phyloP scores from a whole-genome alignment of 2,113 vertebrate genomes.

The Microcebus griseorufus region DNA sequence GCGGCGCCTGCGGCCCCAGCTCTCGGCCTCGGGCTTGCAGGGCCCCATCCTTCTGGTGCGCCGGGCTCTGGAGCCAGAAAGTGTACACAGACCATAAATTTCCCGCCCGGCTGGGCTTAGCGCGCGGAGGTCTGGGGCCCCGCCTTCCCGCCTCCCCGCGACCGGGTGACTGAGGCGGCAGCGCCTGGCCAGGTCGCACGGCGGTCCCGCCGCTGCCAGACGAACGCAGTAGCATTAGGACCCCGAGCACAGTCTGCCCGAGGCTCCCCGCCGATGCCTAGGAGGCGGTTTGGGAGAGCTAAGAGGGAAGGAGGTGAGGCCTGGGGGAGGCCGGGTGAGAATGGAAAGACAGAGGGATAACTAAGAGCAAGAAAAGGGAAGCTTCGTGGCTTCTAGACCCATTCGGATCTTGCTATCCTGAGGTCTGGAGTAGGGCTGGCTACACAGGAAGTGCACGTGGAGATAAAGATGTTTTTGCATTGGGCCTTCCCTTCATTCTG shows the following conservation, averaged over 20 bases:
- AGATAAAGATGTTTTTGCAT: not conserved
- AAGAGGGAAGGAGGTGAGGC: not conserved
- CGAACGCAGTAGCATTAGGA: conserved; percentile 77
- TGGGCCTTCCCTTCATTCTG: accelerated
- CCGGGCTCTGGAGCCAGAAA: conserved; percentile 94
- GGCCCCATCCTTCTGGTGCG: conserved; percentile 85
- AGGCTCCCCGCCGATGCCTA: not conserved
- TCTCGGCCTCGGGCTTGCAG: conserved; percentile 83
- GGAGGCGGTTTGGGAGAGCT: too few species aligned
- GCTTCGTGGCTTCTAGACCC: not conserved
- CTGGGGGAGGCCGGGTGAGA: not conserved
- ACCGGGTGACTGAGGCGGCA: conserved; percentile 82
- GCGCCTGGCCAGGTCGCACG: conserved; percentile 78
- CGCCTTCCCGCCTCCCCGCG: conserved; percentile 82
- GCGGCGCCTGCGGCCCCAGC: conserved; percentile 80
- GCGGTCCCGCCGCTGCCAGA: conserved; percentile 79
- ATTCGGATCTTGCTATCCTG: accelerated
- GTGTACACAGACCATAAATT: conserved; percentile 96
- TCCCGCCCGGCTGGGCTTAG: conserved; percentile 60
- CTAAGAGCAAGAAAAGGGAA: accelerated
- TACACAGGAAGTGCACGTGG: not conserved
- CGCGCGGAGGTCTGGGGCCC: not conserved
- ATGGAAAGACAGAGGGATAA: too few species aligned
- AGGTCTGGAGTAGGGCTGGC: not conserved
- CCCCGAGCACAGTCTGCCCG: conserved; percentile 75